Percentiles rank a stretch among this genome's conserved stretches.
Conservation (phyloP, 1,140 invertebrate genomes). For the Rhizoglyphus robini region DNA sequence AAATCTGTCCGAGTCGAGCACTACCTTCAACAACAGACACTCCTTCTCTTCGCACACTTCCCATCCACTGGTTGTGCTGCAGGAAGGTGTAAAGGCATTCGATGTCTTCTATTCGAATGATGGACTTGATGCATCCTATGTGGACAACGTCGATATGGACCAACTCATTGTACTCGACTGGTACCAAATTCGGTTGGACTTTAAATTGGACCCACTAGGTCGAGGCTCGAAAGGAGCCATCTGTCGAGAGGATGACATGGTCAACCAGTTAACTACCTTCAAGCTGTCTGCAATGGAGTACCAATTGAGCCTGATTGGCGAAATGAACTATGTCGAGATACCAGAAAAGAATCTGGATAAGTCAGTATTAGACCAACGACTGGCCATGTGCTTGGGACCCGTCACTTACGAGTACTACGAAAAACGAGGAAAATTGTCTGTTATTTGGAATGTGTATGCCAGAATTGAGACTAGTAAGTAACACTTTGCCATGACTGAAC, state of each 20-base stretch:
- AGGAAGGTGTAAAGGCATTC: background rate
- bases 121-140: background rate
- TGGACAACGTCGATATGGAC: background rate
- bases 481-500: background rate
- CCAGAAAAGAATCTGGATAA: background rate
- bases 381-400: background rate
- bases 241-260: background rate
- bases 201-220: background rate
- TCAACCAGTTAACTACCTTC: background rate
- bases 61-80: background rate
- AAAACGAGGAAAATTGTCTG: background rate
- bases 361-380: background rate
- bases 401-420: background rate
- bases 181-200: background rate
- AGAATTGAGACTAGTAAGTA: background rate
- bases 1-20: background rate
- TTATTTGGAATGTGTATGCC: background rate
- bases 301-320: background rate
- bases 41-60: background rate
- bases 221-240: background rate
- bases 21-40: background rate
- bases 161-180: background rate
- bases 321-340: background rate
- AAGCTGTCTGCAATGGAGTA: background rate
- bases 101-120: background rate